Percentiles rank a stretch among this genome's conserved stretches.
phyloP scores from a whole-genome alignment of 2,113 vertebrate species.

The Rhinolophus ferrumequinum region DNA sequence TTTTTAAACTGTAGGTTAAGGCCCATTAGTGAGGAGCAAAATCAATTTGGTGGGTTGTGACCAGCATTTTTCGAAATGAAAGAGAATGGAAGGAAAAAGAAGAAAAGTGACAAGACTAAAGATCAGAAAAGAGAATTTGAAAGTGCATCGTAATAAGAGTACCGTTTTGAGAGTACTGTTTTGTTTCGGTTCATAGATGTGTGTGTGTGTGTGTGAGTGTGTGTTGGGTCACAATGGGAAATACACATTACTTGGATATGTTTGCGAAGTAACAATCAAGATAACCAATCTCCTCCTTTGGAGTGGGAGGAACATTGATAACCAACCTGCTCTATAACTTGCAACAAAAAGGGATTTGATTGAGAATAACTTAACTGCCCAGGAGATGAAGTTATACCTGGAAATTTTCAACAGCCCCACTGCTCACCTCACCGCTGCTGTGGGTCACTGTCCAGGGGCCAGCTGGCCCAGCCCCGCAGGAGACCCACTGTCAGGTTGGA shows the following conservation, averaged over 20 bases:
- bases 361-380: background rate
- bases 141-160: background rate
- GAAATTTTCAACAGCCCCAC: background rate
- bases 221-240: background rate
- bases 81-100: background rate
- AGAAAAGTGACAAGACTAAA: background rate
- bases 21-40: background rate
- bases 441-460: background rate
- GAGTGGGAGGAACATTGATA: background rate
- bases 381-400: background rate
- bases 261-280: background rate
- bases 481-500: fast-evolving
- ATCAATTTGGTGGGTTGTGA: conserved; percentile 19
- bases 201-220: background rate
- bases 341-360: background rate
- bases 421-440: too few relatives aligned
- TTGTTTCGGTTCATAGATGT: background rate
- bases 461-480: background rate
- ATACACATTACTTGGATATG: background rate
- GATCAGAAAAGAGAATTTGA: background rate
- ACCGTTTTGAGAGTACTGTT: background rate
- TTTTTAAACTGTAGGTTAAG: background rate
- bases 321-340: background rate
- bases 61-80: background rate
- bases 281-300: background rate